These are phyloP conservation scores for Acinonyx jubatus DNA, from an alignment of 2,113 vertebrate species.

Conservation along the genomic window DNA sequence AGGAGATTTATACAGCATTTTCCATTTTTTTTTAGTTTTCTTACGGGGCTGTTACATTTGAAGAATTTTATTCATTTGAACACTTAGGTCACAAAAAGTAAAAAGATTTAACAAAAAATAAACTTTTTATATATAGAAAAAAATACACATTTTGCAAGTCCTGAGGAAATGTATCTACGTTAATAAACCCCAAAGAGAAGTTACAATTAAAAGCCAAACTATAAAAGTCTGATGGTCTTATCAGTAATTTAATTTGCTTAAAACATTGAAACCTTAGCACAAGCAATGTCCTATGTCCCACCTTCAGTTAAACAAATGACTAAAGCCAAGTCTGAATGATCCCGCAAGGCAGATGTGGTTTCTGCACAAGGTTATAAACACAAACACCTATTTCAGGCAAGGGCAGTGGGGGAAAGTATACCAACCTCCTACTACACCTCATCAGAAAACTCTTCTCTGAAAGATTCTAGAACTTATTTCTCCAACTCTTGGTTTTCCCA, in stretches of 20 bases:
- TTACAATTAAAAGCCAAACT: constrained; percentile 35
- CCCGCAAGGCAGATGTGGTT: background rate
- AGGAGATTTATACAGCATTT: background rate
- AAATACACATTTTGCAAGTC: background rate
- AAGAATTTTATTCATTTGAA: background rate
- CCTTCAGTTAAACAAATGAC: constrained; percentile 10
- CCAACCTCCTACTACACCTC: background rate
- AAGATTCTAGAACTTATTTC: constrained; percentile 2
- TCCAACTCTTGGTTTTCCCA: background rate
- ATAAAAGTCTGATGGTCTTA: background rate
- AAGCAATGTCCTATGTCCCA: background rate
- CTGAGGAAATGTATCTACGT: constrained; percentile 3
- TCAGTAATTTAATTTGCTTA: constrained; percentile 21
- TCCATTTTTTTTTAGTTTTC: background rate
- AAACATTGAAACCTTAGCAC: background rate
- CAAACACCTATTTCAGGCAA: background rate
- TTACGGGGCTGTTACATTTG: background rate
- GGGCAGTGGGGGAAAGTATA: background rate
- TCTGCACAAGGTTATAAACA: constrained; percentile 19
- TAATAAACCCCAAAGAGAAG: constrained; percentile 36
- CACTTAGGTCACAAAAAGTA: background rate
- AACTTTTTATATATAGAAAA: constrained; percentile 20
- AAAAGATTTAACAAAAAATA: background rate
- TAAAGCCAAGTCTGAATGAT: background rate
- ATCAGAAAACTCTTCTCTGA: background rate